Conservation (phyloP, 2,113 vertebrate genomes). For the Neotragus moschatus region DNA sequence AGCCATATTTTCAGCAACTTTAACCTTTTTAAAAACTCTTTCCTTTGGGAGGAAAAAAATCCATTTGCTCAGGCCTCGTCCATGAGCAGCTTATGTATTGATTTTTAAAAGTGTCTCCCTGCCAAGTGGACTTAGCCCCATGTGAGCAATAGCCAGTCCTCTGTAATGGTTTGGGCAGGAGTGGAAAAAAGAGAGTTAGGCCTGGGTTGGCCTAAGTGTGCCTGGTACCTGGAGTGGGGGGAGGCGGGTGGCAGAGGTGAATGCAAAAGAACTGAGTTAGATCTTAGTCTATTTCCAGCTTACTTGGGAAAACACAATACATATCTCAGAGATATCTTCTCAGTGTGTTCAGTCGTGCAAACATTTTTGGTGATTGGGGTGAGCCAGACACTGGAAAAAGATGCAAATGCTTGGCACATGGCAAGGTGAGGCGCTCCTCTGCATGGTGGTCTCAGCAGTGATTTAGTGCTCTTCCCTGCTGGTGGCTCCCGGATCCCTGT, state of each 20-base stretch:
- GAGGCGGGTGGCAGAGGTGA: neutral
- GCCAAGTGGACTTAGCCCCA: neutral
- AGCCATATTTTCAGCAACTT: neutral
- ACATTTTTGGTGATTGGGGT: neutral
- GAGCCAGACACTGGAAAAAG: neutral
- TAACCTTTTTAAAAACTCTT: neutral
- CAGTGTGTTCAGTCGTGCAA: neutral
- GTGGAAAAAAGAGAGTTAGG: neutral
- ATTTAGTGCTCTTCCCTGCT: neutral
- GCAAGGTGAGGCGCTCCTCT: neutral
- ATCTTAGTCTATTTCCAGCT: neutral
- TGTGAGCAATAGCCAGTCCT: neutral
- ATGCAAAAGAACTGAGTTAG: neutral
- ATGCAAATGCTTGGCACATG: neutral
- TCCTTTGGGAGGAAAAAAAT: neutral
- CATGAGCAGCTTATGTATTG: neutral
- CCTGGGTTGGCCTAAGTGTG: neutral
- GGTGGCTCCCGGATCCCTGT: fast-evolving
- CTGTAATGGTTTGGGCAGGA: neutral
- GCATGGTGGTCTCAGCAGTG: neutral
- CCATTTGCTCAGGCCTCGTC: neutral
- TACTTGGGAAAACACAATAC: neutral
- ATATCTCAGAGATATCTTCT: neutral
- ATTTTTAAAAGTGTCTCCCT: neutral
- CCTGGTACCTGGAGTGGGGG: neutral